Evolutionary conservation across 2,113 vertebrate species (phyloP).

Genomic region (Microtus ochrogaster): DNA sequence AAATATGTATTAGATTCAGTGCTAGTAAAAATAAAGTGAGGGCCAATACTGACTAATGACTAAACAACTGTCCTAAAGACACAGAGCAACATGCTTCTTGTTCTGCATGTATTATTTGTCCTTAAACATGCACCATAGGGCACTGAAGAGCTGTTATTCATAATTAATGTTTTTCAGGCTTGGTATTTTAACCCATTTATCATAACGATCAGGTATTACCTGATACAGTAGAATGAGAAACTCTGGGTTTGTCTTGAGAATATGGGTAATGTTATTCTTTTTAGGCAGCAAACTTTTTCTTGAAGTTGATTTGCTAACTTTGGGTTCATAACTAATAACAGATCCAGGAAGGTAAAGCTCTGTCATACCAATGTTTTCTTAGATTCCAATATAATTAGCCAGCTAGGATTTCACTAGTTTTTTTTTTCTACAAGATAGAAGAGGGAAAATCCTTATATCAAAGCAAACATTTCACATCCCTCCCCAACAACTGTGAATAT

Average conservation of each 20-base stretch:
- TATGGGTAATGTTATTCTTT: not conserved
- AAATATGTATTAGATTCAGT: not conserved
- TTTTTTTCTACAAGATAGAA: not conserved
- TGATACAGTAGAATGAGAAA: constrained; percentile 52
- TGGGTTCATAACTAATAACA: not conserved
- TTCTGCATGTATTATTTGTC: not conserved
- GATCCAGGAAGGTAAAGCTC: not conserved
- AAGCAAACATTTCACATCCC: constrained; percentile 15
- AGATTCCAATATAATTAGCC: not conserved
- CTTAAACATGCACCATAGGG: constrained; percentile 66
- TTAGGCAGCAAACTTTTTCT: not conserved
- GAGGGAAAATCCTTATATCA: not conserved
- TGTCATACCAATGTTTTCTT: not conserved
- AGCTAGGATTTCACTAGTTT: not conserved
- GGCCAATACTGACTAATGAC: not conserved
- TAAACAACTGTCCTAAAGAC: not conserved
- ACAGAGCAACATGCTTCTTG: not conserved
- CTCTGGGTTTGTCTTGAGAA: constrained; percentile 52
- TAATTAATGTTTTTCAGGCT: constrained; percentile 74
- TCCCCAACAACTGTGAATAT: constrained; percentile 34
- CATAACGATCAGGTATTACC: not conserved
- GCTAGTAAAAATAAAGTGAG: not conserved
- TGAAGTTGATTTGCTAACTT: not conserved
- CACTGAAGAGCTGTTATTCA: constrained; percentile 68
- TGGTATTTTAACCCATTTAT: constrained; percentile 66